Base-by-base conservation (phyloP, 92 coral and sea anemone species). In the Muricea muricata region DNA sequence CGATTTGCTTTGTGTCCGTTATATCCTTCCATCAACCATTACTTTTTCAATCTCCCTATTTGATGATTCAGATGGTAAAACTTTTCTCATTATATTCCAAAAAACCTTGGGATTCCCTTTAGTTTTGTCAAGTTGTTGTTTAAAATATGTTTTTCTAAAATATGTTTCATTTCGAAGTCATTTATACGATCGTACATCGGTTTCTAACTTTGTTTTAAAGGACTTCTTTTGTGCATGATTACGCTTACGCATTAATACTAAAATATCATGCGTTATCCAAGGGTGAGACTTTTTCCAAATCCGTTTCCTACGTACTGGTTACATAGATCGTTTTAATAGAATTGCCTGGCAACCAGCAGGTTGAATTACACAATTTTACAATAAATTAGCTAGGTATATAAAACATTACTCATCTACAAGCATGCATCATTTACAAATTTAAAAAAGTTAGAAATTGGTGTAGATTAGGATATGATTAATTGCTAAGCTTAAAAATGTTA, bases 161-260 rank as follows among this genome's bases (percentile, higher is more conserved):
- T 15, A 3, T 1, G 31, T 41, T 28, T 65, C 72, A 29, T 65
- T 65, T 18, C 37, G 18, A 4, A 58, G 67, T 18, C 67, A 12
- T 58, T 58, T 45, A 45, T 45, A 45, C 9, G 14, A 18, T 18
- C 18, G 4, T 18, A 28, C 28, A 29, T 65, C 72, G 17, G 3
- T 41, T 23, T 65, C 72, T 29, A 26, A 35, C 13, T 65, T 26
- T 28, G 40, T 65, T n/a, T 65, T 24, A 3, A 29, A 25, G 2
- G 75, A 68, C 18, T 32, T 68, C 14, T 68, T 68, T 26, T 68
- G 33, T 1, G 75, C 75, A 6, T 50, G 75, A 68, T 68, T 26
- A 32, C 75, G 75, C 14, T 68, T 68, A 15, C 75, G 75, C 75
- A 68, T 68, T 68, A 68, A 25, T 6, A 68, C 30, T 9, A 68